These are phyloP conservation scores for Dreissena polymorpha DNA, from an alignment of 1,140 invertebrate genomes.

Conservation along the genomic window DNA sequence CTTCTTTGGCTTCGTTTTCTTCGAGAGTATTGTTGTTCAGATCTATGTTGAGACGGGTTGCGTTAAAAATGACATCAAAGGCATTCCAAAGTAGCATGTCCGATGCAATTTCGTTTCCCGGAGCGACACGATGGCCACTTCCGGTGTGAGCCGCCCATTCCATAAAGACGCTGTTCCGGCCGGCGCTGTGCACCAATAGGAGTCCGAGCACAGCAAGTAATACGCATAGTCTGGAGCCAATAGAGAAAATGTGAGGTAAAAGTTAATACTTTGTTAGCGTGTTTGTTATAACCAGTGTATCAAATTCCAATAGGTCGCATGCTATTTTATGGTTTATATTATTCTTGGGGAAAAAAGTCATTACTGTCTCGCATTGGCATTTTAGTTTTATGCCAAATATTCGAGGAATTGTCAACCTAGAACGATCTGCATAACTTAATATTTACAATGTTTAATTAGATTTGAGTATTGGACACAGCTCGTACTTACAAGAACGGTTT, in stretches of 20 bases:
- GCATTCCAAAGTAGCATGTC: too few relatives aligned
- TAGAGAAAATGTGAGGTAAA: neutral
- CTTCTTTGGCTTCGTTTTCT: neutral
- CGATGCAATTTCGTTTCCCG: too few relatives aligned
- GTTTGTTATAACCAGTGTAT: neutral
- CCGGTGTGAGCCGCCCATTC: neutral
- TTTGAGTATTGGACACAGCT: too few relatives aligned
- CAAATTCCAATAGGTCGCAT: neutral
- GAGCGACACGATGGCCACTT: neutral
- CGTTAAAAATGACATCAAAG: too few relatives aligned
- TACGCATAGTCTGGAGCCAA: slow-evolving; percentile 14
- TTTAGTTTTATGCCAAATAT: too few relatives aligned
- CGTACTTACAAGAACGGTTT: slow-evolving; percentile 23
- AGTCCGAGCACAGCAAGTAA: neutral
- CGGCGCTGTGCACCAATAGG: neutral
- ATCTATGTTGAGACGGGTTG: slow-evolving; percentile 7
- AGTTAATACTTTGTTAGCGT: neutral
- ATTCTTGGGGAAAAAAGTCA: too few relatives aligned
- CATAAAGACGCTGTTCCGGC: neutral
- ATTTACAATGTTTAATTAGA: too few relatives aligned
- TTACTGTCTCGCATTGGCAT: too few relatives aligned
- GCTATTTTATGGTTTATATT: too few relatives aligned
- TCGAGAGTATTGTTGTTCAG: neutral
- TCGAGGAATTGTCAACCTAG: too few relatives aligned
- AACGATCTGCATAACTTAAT: too few relatives aligned